Conservation (phyloP, 2,888 invertebrate genomes). For the Melanchra persicariae region DNA sequence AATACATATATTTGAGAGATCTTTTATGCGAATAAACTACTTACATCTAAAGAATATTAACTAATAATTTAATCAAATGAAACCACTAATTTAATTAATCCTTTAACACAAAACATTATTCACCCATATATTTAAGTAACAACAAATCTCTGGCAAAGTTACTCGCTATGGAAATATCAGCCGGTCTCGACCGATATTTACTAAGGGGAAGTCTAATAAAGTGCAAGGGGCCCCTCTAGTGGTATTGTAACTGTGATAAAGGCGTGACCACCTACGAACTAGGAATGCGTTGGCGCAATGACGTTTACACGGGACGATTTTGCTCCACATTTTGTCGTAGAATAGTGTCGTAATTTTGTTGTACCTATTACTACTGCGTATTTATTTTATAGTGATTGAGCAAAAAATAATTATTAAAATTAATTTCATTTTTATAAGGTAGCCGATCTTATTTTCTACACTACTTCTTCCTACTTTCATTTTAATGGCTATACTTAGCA, state of each 20-base stretch:
- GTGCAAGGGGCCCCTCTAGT: constrained; percentile 75
- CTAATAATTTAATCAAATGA: too few species aligned
- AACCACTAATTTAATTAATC: constrained; percentile 5
- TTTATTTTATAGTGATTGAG: neutral
- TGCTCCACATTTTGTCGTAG: constrained; percentile 4
- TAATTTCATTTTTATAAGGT: neutral
- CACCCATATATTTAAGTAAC: constrained; percentile 28
- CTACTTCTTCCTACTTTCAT: neutral
- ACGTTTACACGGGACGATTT: constrained; percentile 56
- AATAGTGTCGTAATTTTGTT: neutral
- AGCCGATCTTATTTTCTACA: neutral
- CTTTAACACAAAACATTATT: constrained; percentile 26
- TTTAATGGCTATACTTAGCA: neutral
- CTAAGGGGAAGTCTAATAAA: constrained; percentile 82
- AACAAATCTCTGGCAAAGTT: constrained; percentile 51
- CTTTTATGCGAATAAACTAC: too few species aligned
- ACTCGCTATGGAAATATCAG: constrained; percentile 60
- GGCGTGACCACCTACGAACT: constrained; percentile 86
- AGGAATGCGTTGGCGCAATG: constrained; percentile 76
- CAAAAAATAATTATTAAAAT: neutral
- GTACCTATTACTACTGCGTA: neutral
- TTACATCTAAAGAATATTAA: too few species aligned
- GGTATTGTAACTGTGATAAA: constrained; percentile 84
- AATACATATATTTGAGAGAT: too few species aligned
- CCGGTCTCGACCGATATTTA: constrained; percentile 78